Conservation (phyloP, 1,140 invertebrate species). For the Homalodisca vitripennis region DNA sequence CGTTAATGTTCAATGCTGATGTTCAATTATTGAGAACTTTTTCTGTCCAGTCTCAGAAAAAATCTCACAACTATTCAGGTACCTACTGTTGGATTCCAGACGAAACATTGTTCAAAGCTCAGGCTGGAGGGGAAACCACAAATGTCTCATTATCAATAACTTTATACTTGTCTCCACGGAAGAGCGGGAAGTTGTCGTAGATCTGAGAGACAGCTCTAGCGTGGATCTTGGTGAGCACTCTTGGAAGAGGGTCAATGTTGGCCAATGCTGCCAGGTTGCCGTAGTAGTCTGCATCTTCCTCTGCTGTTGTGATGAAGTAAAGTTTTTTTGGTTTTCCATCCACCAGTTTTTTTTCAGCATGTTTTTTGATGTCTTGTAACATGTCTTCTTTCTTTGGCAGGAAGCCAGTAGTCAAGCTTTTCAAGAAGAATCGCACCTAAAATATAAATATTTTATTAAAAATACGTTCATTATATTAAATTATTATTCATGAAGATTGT, state of each 20-base stretch:
- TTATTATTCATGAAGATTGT: no score
- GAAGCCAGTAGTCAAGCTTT: conserved; percentile 57
- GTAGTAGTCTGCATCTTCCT: conserved; percentile 7
- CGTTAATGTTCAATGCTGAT: no score
- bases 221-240: conserved; percentile 38
- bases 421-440: conserved; percentile 68
- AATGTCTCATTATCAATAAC: conserved; percentile 37
- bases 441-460: no score
- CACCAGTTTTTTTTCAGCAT: conserved; percentile 29
- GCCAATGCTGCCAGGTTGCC: conserved; percentile 35
- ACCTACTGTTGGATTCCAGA: no score
- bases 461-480: no score
- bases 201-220: conserved; percentile 34
- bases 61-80: no score
- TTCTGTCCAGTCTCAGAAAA: no score
- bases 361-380: conserved; percentile 46
- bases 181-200: conserved; percentile 40
- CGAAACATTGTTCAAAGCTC: no score
- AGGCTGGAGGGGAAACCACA: no score
- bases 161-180: conserved; percentile 40
- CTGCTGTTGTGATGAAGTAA: conserved; percentile 36
- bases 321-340: conserved; percentile 38
- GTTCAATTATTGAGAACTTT: no score
- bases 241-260: conserved; percentile 36
- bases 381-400: conserved; percentile 66